phyloP scores from a whole-genome alignment of 2,113 vertebrate genomes.

The Xyrauchen texanus region DNA sequence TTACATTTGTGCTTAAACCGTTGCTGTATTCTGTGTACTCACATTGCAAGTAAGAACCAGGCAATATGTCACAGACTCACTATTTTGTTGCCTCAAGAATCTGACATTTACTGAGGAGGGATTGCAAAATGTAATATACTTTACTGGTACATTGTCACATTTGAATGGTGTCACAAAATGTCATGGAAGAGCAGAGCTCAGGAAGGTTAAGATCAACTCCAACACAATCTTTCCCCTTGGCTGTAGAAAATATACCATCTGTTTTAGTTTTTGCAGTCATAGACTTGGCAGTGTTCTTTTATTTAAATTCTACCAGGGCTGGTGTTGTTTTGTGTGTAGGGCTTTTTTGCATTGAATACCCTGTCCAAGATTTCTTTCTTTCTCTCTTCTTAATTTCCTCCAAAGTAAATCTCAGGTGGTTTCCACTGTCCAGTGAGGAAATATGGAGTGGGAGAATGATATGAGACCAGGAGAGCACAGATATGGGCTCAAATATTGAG shows the following conservation, averaged over 20 bases:
- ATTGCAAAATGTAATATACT: not conserved
- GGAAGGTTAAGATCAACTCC: not conserved
- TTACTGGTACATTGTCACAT: not conserved
- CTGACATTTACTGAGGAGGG: not conserved
- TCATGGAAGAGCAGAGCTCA: not conserved
- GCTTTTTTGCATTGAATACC: too few species aligned
- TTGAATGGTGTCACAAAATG: not conserved
- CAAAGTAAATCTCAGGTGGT: too few species aligned
- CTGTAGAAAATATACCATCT: not conserved
- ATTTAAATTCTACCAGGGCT: too few species aligned
- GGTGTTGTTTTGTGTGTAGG: too few species aligned
- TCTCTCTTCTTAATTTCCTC: too few species aligned
- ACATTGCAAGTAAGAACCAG: not conserved
- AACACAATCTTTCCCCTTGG: not conserved
- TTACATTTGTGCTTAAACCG: too few species aligned
- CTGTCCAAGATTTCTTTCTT: too few species aligned
- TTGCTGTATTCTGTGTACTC: not conserved
- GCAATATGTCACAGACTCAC: not conserved
- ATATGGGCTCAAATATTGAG: slow-evolving; percentile 6
- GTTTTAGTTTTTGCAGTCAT: not conserved
- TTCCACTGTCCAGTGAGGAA: too few species aligned
- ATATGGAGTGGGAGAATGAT: not conserved
- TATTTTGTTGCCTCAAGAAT: not conserved
- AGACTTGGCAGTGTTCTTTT: not conserved
- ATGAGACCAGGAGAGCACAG: not conserved